These are phyloP conservation scores for Sminthurinus aureus DNA, from an alignment of 2,888 invertebrate genomes.

Conservation along the genomic window DNA sequence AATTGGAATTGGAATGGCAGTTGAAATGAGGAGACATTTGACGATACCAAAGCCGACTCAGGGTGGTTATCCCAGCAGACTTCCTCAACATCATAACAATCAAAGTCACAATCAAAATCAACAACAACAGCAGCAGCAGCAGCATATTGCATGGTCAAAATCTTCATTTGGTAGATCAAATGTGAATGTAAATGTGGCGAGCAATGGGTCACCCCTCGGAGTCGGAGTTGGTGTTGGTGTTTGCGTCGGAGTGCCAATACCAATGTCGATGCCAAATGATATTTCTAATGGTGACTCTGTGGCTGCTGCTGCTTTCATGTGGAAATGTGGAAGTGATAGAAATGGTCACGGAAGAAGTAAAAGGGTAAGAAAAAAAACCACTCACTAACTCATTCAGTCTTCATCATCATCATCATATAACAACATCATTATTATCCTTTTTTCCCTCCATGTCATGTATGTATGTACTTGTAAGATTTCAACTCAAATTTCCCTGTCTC, in stretches of 20 bases:
- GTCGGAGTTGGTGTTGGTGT: background rate
- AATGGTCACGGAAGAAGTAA: constrained; percentile 57
- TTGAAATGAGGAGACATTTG: constrained; percentile 39
- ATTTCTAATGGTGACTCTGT: constrained; percentile 45
- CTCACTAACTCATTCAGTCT: constrained; percentile 27
- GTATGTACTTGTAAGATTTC: too few species aligned
- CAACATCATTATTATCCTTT: background rate
- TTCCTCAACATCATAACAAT: constrained; percentile 16
- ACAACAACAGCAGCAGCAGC: constrained; percentile 15
- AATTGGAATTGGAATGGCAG: constrained; percentile 32
- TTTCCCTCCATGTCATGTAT: too few species aligned
- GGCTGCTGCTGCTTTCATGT: constrained; percentile 57
- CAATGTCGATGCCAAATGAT: constrained; percentile 21
- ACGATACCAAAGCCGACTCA: constrained; percentile 42
- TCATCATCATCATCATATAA: background rate
- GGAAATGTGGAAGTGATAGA: constrained; percentile 50
- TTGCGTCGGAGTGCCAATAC: background rate
- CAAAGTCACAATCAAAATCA: background rate
- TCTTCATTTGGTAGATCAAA: constrained; percentile 14
- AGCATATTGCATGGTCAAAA: constrained; percentile 25
- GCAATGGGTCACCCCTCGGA: background rate
- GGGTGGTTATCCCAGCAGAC: constrained; percentile 28
- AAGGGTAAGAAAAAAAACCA: constrained; percentile 53
- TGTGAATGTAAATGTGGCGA: background rate
- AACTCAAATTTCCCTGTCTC: background rate